These are phyloP conservation scores for Brenthis hecate DNA, from an alignment of 2,888 invertebrate species.

Conservation along the genomic window DNA sequence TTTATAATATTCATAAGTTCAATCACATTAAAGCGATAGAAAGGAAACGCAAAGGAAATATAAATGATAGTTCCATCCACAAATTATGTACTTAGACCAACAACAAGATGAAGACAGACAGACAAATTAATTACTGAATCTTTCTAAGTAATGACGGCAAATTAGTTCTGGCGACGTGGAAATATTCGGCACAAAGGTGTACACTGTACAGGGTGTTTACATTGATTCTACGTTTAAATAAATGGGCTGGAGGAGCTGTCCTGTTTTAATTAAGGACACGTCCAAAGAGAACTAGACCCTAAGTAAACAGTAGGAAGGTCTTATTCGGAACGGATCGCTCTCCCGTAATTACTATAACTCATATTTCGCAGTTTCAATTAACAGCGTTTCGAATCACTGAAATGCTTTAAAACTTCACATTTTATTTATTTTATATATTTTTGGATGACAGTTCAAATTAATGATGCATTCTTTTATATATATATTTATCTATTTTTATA, in stretches of 20 bases:
- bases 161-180: neutral
- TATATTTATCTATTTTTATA: neutral
- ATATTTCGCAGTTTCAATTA: slow-evolving; percentile 26
- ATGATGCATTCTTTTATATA: neutral
- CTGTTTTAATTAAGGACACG: slow-evolving; percentile 23
- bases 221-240: slow-evolving; percentile 23
- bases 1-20: no score
- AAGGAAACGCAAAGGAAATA: no score
- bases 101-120: neutral
- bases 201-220: slow-evolving; percentile 15
- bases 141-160: neutral
- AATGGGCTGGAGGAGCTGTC: slow-evolving; percentile 18
- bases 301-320: slow-evolving; percentile 1
- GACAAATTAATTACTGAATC: neutral
- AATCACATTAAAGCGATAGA: no score
- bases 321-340: neutral
- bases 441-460: slow-evolving; percentile 1
- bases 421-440: slow-evolving; percentile 11
- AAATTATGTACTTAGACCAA: neutral
- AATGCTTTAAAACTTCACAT: slow-evolving; percentile 17
- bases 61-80: no score
- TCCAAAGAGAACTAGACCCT: slow-evolving; percentile 9
- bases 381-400: slow-evolving; percentile 21
- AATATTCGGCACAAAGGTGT: neutral
- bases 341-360: slow-evolving; percentile 26